Conservation (phyloP, 1,140 invertebrate species). For the Solenopsis fugax region DNA sequence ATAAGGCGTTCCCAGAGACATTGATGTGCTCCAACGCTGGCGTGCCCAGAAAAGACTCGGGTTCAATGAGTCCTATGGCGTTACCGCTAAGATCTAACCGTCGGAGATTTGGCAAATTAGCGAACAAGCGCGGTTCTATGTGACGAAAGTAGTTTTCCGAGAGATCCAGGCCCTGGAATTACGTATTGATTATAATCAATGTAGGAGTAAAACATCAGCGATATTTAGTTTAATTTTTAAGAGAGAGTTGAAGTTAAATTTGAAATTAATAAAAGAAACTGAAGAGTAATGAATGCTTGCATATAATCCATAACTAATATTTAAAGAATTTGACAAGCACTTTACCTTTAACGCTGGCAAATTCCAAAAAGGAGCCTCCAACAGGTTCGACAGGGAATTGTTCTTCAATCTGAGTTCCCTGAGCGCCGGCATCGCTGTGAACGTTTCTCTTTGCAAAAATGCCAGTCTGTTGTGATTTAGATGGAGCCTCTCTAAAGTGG, state of each 20-base stretch:
- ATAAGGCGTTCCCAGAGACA: slow-evolving; percentile 91
- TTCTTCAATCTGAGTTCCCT: slow-evolving; percentile 93
- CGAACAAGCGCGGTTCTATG: slow-evolving; percentile 90
- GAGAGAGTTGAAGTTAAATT: neutral
- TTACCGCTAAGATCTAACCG: slow-evolving; percentile 94
- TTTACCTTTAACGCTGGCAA: slow-evolving; percentile 91
- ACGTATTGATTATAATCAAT: neutral
- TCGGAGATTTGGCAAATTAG: slow-evolving; percentile 91
- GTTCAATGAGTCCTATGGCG: slow-evolving; percentile 90
- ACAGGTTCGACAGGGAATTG: slow-evolving; percentile 90
- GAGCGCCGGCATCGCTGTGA: slow-evolving; percentile 93
- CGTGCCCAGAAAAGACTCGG: slow-evolving; percentile 91
- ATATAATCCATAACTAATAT: neutral
- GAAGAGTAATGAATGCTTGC: neutral
- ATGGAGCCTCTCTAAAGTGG: slow-evolving; percentile 92
- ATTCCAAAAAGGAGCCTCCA: slow-evolving; percentile 93
- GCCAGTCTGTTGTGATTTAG: slow-evolving; percentile 92
- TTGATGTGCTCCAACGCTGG: slow-evolving; percentile 92
- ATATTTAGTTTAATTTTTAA: neutral
- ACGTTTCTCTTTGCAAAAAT: slow-evolving; percentile 91
- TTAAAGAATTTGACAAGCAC: neutral
- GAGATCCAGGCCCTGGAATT: slow-evolving; percentile 90
- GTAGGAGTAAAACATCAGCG: neutral
- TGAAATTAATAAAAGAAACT: neutral
- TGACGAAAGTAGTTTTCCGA: slow-evolving; percentile 92